These are phyloP conservation scores for Galendromus occidentalis DNA, from an alignment of 1,140 invertebrate species.

Conservation along the genomic window DNA sequence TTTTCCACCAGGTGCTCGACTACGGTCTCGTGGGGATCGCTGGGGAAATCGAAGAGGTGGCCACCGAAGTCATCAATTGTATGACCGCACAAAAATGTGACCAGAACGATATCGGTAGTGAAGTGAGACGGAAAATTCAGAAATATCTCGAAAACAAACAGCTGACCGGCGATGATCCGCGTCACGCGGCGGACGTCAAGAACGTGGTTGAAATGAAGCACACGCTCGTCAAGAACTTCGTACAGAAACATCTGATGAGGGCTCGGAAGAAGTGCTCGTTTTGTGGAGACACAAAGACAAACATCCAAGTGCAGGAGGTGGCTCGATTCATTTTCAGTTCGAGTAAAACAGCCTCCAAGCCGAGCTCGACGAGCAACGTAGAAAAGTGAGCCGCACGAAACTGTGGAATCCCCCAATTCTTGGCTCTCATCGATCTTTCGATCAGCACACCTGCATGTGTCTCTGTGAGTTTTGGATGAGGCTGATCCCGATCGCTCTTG, in stretches of 20 bases:
- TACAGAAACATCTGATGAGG: conserved; percentile 18
- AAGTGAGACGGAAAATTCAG: conserved; percentile 23
- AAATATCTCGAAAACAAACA: conserved; percentile 16
- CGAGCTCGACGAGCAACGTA: background rate
- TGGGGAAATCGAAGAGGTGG: conserved; percentile 37
- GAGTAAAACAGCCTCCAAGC: background rate
- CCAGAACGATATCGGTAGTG: conserved; percentile 22
- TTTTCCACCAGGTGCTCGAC: conserved; percentile 30
- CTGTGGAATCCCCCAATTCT: background rate
- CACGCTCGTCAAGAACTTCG: conserved; percentile 20
- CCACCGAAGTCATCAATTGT: background rate
- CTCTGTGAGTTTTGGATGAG: background rate
- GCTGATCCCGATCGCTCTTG: background rate
- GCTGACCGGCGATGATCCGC: background rate
- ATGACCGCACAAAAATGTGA: conserved; percentile 12
- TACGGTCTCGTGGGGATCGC: conserved; percentile 49
- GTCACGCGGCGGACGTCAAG: conserved; percentile 14
- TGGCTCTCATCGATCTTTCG: too few relatives aligned
- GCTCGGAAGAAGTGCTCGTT: conserved; percentile 22
- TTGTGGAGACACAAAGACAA: conserved; percentile 19
- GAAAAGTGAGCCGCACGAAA: background rate
- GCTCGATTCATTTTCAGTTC: background rate
- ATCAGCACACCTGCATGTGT: background rate
- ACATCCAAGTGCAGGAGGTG: conserved; percentile 14
- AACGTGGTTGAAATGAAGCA: conserved; percentile 21